Evolutionary conservation across 1,140 invertebrate genomes (phyloP).

Genomic region (Trichoplusia ni): DNA sequence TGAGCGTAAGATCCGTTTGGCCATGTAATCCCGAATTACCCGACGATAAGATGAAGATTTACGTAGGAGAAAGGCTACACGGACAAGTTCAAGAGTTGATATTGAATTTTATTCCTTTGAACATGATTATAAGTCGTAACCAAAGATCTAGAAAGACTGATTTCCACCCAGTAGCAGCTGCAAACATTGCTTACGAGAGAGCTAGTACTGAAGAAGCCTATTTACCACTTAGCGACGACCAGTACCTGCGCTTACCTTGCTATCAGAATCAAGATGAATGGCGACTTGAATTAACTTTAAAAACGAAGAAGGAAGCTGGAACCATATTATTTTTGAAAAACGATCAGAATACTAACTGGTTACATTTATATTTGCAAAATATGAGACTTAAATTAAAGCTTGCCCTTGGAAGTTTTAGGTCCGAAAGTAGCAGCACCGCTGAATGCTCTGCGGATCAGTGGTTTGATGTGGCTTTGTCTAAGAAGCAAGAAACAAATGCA

Average conservation of each 20-base stretch:
- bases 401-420: constrained; percentile 43
- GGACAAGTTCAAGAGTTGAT: constrained; percentile 70
- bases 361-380: constrained; percentile 60
- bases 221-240: constrained; percentile 53
- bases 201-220: constrained; percentile 62
- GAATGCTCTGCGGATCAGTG: constrained; percentile 63
- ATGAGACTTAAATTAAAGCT: constrained; percentile 63
- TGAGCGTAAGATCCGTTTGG: constrained; percentile 51
- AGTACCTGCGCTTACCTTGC: constrained; percentile 66
- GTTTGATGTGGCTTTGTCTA: constrained; percentile 59
- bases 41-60: constrained; percentile 56
- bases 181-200: constrained; percentile 67
- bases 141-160: constrained; percentile 36
- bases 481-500: constrained; percentile 54
- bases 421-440: constrained; percentile 56
- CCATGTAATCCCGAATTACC: constrained; percentile 64
- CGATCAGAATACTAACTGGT: constrained; percentile 46
- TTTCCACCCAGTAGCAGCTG: constrained; percentile 50
- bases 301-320: constrained; percentile 56
- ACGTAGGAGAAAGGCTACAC: constrained; percentile 63
- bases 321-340: constrained; percentile 58
- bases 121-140: constrained; percentile 44
- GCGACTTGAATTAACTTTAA: constrained; percentile 65
- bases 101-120: constrained; percentile 67
- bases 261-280: constrained; percentile 59